Percentiles rank a stretch among this genome's conserved stretches.
These are phyloP conservation scores for Drepana falcataria DNA, from an alignment of 2,888 invertebrate genomes.

Conservation along the genomic window DNA sequence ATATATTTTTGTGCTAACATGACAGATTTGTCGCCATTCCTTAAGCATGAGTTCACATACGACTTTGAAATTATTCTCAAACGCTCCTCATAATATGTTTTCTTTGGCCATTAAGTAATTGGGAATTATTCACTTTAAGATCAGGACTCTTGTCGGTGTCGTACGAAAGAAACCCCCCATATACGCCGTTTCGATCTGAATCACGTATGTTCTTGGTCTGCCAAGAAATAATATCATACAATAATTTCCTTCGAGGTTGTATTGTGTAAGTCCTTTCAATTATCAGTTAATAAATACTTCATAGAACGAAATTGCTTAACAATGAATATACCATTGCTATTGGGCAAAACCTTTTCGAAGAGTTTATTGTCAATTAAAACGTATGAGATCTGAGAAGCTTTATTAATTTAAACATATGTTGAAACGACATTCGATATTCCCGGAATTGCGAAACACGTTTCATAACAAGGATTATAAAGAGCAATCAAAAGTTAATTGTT, in stretches of 20 bases:
- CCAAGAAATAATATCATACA: no score
- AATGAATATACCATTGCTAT: slow-evolving; percentile 21
- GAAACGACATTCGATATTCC: slow-evolving; percentile 6
- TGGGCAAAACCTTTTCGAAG: slow-evolving; percentile 17
- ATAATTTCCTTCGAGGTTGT: background rate
- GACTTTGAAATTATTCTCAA: no score
- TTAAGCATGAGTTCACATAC: no score
- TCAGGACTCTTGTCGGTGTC: no score
- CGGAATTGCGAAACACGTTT: background rate
- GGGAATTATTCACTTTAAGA: no score
- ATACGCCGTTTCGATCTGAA: no score
- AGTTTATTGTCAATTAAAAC: slow-evolving; percentile 41
- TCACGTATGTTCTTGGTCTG: no score
- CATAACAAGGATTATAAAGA: background rate
- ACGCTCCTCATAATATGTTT: no score
- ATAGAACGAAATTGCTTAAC: slow-evolving; percentile 4
- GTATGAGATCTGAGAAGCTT: slow-evolving; percentile 32
- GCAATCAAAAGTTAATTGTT: background rate
- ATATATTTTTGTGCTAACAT: no score
- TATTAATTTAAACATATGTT: slow-evolving; percentile 20
- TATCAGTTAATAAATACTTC: slow-evolving; percentile 5
- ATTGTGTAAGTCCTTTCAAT: slow-evolving; percentile 10
- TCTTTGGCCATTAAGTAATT: no score
- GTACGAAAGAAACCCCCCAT: no score
- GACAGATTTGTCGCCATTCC: no score